phyloP scores from a whole-genome alignment of 2,797 vertebrate species.

The Sorex maritimensis region DNA sequence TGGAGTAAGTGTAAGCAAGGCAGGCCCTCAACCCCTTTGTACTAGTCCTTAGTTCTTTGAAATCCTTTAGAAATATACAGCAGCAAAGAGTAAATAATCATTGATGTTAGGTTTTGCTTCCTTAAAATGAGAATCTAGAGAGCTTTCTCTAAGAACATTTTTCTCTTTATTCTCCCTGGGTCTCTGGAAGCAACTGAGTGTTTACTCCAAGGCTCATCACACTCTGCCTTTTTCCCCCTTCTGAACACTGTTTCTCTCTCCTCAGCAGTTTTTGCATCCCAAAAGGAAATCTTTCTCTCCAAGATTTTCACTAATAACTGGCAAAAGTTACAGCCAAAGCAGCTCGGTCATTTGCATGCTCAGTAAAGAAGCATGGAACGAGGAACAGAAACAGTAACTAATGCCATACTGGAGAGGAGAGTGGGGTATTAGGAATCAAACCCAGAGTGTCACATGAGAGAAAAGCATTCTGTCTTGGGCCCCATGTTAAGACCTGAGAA shows the following conservation, averaged over 20 bases:
- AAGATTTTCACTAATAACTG: slow-evolving; percentile 11
- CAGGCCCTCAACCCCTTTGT: too few relatives aligned
- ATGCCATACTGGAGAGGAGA: neutral
- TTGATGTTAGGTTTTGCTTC: slow-evolving; percentile 44
- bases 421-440: too few relatives aligned
- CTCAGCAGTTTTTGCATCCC: slow-evolving; percentile 56
- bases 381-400: neutral
- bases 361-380: neutral
- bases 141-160: slow-evolving; percentile 46
- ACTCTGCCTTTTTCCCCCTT: neutral
- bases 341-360: slow-evolving; percentile 29
- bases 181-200: neutral
- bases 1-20: too few relatives aligned
- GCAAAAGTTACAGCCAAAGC: slow-evolving; percentile 47
- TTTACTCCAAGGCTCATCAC: slow-evolving; percentile 20
- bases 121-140: slow-evolving; percentile 33
- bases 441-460: too few relatives aligned
- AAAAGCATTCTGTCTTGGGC: too few relatives aligned
- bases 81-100: slow-evolving; percentile 26
- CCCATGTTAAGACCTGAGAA: too few relatives aligned
- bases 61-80: slow-evolving; percentile 9
- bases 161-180: slow-evolving; percentile 21
- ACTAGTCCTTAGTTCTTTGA: too few relatives aligned
- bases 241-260: neutral
- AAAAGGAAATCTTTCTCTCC: neutral